These are phyloP conservation scores for Grammomys dolichurus DNA, from an alignment of 2,113 vertebrate genomes.

Conservation along the genomic window DNA sequence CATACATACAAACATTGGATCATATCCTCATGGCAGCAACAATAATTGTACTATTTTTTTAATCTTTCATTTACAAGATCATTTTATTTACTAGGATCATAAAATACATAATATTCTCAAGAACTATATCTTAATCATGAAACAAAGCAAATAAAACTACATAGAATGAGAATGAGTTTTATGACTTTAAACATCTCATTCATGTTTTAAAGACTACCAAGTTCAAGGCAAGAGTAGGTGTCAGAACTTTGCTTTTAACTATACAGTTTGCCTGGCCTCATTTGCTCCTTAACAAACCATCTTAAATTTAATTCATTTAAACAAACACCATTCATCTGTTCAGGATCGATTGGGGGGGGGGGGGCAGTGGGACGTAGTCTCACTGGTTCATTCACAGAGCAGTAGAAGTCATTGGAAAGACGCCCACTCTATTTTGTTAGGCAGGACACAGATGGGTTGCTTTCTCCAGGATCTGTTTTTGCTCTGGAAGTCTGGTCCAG, in stretches of 20 bases:
- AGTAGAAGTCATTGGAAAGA: neutral
- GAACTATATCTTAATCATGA: neutral
- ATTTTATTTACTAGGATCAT: neutral
- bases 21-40: neutral
- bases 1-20: neutral
- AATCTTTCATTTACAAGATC: neutral
- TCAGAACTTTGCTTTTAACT: neutral
- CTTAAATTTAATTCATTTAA: neutral
- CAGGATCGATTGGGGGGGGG: accelerated
- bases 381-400: neutral
- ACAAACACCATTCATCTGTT: neutral
- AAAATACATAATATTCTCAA: neutral
- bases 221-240: neutral
- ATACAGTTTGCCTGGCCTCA: neutral
- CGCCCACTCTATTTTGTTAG: neutral
- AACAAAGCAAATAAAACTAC: neutral
- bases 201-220: neutral
- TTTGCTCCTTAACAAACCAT: neutral
- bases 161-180: neutral
- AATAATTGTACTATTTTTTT: neutral
- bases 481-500: neutral
- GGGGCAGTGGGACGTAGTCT: neutral
- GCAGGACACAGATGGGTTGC: neutral
- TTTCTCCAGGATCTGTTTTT: neutral
- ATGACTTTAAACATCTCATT: neutral